These are phyloP conservation scores for Tupiocoris notatus DNA, from an alignment of 2,888 invertebrate genomes.

Conservation along the genomic window DNA sequence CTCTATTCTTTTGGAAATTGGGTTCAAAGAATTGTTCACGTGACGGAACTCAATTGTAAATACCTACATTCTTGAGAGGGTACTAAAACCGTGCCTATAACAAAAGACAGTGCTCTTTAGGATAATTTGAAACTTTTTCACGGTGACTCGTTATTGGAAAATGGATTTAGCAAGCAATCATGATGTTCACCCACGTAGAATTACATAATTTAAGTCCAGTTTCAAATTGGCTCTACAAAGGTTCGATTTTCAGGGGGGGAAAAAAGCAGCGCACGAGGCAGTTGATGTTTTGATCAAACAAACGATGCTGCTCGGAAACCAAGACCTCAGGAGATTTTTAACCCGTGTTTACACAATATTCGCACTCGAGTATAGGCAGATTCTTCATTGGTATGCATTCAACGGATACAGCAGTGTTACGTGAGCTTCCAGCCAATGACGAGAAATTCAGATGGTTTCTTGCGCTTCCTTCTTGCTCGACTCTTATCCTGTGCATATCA, in stretches of 20 bases:
- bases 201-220: neutral
- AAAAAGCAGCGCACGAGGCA: neutral
- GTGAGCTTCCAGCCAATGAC: constrained; percentile 21
- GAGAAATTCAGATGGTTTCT: constrained; percentile 13
- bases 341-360: constrained; percentile 17
- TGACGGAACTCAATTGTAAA: no score
- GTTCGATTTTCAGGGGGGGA: neutral
- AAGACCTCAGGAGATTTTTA: constrained; percentile 9
- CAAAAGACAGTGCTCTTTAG: no score
- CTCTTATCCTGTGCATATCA: neutral
- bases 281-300: neutral
- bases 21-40: no score
- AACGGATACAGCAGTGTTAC: constrained; percentile 13
- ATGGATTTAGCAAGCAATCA: no score
- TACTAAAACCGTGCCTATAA: no score
- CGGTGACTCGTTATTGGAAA: no score
- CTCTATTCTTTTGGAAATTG: no score
- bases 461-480: neutral
- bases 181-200: no score
- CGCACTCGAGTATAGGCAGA: constrained; percentile 13
- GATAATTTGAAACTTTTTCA: no score
- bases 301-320: neutral
- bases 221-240: neutral
- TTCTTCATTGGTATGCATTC: constrained; percentile 26
- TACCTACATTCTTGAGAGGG: no score